Evolutionary conservation across 2,797 vertebrate species (phyloP), one percentile per base, ranked within the genome.

Genomic region (Manis pentadactyla): DNA sequence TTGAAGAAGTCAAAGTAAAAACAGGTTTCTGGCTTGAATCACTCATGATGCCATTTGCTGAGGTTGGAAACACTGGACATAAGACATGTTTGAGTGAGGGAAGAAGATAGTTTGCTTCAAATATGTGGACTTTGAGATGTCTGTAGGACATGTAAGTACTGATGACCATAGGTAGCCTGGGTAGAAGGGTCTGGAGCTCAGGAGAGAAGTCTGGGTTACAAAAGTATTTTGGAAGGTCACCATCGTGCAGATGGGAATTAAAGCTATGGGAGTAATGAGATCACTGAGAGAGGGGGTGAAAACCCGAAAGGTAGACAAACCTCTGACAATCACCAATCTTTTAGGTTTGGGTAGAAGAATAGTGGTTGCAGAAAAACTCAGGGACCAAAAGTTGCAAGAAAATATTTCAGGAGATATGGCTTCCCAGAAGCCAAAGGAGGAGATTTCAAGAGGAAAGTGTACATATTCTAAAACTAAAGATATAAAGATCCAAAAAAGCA

Each of bases 1-100:
- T 63, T 96, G 34, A 37, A 51, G 14, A 7, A 87, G n/a, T 87
- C 53, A 84, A 84, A 95, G 66, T 61, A 81, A 59, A 75, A 79
- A 71, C 12, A 83, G 2, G 14, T 37, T 89, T 57, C 64, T 85
- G n/a, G 25, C 55, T 68, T 64, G 34, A 6, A 8, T 42, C 61
- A 84, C 63, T 66, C 66, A 29, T 31, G 27, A 59, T 21, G 12
- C 9, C 21, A 59, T 79, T 96, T 25, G 1, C 23, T 34, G 37
- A 95, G 27, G 7, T 75, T 0, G 2, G 39, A 94, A 83, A 92
- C 10, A 12, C 0, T 63, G 17, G 21, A 5, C 8, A 1, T 21
- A 53, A 53, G 75, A 21, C 34, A 69, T 2, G 10, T 8, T 8
- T n/a, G 55, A 81, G 14, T 37, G 63, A 73, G 5, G 14, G 6